These are phyloP conservation scores for Mus caroli DNA, from an alignment of 2,797 vertebrate species.

Conservation along the genomic window DNA sequence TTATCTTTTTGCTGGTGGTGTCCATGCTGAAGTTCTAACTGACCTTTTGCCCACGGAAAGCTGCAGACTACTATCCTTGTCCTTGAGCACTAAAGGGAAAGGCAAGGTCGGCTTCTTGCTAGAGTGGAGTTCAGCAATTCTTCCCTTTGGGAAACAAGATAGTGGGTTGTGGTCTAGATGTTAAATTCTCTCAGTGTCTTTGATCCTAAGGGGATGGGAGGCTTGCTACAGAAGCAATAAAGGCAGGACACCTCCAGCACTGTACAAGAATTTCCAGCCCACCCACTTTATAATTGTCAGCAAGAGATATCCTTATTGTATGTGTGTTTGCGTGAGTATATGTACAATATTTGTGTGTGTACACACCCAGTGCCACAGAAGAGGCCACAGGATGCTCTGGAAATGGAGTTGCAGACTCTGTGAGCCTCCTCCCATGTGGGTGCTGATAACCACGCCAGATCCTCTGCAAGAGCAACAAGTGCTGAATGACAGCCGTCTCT, in stretches of 20 bases:
- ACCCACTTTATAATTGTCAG: not conserved
- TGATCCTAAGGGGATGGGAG: not conserved
- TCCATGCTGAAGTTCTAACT: not conserved
- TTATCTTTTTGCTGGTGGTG: not conserved
- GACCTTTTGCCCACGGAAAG: not conserved
- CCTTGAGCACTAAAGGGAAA: constrained; percentile 38
- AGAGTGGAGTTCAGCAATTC: constrained; percentile 27
- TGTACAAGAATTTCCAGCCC: too few species aligned
- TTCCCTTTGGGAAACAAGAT: not conserved
- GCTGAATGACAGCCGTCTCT: not conserved
- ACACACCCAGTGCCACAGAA: not conserved
- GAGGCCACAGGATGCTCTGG: not conserved
- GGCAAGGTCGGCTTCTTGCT: constrained; percentile 5
- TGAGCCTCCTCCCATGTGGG: not conserved
- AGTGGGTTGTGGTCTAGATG: not conserved
- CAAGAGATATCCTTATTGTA: not conserved
- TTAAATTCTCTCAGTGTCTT: not conserved
- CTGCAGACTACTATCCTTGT: not conserved
- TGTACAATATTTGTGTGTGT: not conserved
- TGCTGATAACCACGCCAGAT: not conserved
- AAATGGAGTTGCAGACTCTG: not conserved
- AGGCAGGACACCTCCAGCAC: not conserved
- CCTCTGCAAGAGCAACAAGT: not conserved
- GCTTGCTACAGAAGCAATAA: not conserved
- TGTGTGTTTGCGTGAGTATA: not conserved